Evolutionary conservation across 2,113 vertebrate genomes (phyloP).

Genomic region (Strigops habroptila): DNA sequence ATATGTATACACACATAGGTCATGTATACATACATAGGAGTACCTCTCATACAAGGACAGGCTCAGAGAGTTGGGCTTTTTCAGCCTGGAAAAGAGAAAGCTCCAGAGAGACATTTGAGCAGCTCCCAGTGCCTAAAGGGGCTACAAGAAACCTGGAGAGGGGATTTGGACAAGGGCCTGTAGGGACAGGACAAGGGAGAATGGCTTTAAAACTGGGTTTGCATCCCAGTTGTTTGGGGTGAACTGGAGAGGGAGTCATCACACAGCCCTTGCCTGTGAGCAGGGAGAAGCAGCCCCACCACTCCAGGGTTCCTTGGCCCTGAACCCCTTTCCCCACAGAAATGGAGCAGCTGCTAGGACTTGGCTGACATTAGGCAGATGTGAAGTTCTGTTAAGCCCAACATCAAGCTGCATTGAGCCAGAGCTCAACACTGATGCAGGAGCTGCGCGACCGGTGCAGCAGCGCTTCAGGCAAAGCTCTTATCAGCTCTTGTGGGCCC

Average conservation of each 20-base stretch:
- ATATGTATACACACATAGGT: neutral
- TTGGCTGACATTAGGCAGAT: neutral
- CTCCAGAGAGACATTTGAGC: neutral
- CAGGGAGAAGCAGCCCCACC: neutral
- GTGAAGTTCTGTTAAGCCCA: neutral
- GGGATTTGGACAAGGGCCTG: neutral
- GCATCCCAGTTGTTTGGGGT: fast-evolving
- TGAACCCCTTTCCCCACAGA: neutral
- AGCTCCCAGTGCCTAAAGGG: neutral
- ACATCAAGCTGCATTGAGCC: conserved; percentile 2
- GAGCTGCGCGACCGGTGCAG: neutral
- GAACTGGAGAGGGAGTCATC: neutral
- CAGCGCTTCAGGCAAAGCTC: neutral
- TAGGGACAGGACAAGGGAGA: neutral
- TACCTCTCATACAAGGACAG: neutral
- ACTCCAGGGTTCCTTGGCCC: fast-evolving
- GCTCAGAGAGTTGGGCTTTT: neutral
- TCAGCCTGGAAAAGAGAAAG: neutral
- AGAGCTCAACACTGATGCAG: neutral
- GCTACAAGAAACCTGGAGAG: neutral
- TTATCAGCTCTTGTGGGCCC: neutral
- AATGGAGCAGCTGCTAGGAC: neutral
- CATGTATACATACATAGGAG: neutral
- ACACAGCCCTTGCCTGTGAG: fast-evolving
- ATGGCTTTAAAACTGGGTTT: neutral